These are phyloP conservation scores for Cololabis saira DNA, from an alignment of 2,113 vertebrate species.

Conservation along the genomic window DNA sequence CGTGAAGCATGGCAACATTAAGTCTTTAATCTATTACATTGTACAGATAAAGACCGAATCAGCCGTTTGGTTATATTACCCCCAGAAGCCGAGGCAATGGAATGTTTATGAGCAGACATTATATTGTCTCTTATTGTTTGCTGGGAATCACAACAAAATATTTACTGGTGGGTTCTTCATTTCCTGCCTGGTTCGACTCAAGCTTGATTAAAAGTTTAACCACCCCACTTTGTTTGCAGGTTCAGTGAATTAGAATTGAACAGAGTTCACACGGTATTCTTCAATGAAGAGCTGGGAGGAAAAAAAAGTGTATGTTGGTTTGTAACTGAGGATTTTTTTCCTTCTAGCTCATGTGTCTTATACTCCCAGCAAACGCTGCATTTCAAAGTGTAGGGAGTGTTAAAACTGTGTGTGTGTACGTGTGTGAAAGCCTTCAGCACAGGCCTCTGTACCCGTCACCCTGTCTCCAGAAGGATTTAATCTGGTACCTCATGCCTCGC, in stretches of 20 bases:
- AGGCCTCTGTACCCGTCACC: conserved; percentile 66
- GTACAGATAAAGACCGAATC: conserved; percentile 57
- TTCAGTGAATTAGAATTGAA: not conserved
- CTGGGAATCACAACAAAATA: conserved; percentile 51
- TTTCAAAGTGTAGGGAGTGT: conserved; percentile 50
- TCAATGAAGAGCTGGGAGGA: not conserved
- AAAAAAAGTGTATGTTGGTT: conserved; percentile 23
- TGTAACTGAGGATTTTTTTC: conserved; percentile 11
- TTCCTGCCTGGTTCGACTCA: conserved; percentile 48
- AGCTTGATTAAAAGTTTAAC: conserved; percentile 39
- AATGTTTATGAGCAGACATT: conserved; percentile 63
- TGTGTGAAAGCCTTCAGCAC: conserved; percentile 22
- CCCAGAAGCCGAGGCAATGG: conserved; percentile 34
- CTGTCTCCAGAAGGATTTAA: conserved; percentile 83
- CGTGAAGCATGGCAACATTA: conserved; percentile 24
- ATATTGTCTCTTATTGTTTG: conserved; percentile 62
- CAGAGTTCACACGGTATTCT: not conserved
- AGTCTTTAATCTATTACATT: conserved; percentile 60
- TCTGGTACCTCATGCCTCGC: conserved; percentile 72
- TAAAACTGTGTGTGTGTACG: conserved; percentile 34
- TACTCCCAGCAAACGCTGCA: conserved; percentile 25
- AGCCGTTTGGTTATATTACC: conserved; percentile 50
- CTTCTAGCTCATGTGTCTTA: conserved; percentile 30
- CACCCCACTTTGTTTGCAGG: conserved; percentile 34
- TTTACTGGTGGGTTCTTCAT: conserved; percentile 62